These are phyloP conservation scores for Smittia sp. DNA, from an alignment of 2,888 invertebrate genomes.

Conservation along the genomic window DNA sequence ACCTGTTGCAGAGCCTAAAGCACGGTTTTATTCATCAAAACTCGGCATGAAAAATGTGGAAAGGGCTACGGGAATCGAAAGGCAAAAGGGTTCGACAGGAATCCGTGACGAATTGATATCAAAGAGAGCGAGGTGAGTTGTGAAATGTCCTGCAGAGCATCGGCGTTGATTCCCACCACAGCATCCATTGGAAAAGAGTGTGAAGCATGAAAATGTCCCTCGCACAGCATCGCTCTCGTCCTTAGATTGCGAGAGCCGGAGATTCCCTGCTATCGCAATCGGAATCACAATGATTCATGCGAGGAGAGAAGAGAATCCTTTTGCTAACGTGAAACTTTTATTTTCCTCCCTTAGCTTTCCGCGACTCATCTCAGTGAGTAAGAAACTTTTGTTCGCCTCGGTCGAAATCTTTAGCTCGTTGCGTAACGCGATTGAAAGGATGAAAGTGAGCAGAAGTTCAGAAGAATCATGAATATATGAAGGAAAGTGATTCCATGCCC, in stretches of 20 bases:
- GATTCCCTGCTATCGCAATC: too few species aligned
- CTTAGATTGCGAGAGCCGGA: too few species aligned
- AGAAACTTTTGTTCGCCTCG: slow-evolving; percentile 18
- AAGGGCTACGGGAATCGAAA: neutral
- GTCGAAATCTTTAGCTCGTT: slow-evolving; percentile 1
- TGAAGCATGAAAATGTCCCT: neutral
- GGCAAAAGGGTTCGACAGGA: neutral
- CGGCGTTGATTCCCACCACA: too few species aligned
- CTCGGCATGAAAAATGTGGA: neutral
- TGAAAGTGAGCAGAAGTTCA: neutral
- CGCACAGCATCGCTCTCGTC: neutral
- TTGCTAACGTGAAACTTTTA: neutral
- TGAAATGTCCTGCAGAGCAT: neutral
- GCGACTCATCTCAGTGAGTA: slow-evolving; percentile 31
- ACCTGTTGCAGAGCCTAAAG: neutral
- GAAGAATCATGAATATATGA: neutral
- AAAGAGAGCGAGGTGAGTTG: neutral
- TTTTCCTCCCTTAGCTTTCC: neutral
- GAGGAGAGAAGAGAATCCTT: neutral
- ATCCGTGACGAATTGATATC: neutral
- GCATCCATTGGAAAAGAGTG: neutral
- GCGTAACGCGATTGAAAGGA: neutral
- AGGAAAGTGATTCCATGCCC: neutral
- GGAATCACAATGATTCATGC: neutral
- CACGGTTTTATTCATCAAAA: neutral